These are phyloP conservation scores for Aspidapion aeneum DNA, from an alignment of 2,888 invertebrate species.

Conservation along the genomic window DNA sequence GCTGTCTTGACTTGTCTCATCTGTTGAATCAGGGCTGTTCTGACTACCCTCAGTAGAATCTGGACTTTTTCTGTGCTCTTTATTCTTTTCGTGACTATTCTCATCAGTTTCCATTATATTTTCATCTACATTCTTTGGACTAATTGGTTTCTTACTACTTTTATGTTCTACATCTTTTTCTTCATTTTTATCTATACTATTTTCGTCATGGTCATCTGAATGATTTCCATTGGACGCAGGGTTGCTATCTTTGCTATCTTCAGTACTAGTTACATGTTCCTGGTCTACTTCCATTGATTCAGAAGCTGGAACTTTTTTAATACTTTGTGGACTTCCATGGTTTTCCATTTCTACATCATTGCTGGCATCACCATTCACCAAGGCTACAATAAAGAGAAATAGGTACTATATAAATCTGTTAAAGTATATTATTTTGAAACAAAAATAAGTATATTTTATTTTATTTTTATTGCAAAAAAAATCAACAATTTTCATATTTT, in stretches of 20 bases:
- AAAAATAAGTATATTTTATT: background rate
- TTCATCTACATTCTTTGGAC: constrained; percentile 22
- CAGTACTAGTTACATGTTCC: constrained; percentile 24
- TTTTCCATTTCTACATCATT: constrained; percentile 35
- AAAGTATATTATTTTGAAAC: background rate
- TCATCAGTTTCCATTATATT: constrained; percentile 20
- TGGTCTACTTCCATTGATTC: constrained; percentile 39
- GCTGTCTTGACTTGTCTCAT: constrained; percentile 22
- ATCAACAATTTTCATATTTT: no score
- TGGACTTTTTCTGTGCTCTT: background rate
- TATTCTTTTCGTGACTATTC: constrained; percentile 28
- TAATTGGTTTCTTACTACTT: constrained; percentile 16
- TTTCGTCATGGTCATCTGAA: constrained; percentile 20
- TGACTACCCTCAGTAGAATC: background rate
- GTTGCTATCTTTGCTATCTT: constrained; percentile 7
- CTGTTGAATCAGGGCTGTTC: constrained; percentile 27
- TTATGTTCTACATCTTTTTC: constrained; percentile 17
- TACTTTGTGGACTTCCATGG: constrained; percentile 30
- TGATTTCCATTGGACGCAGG: constrained; percentile 17
- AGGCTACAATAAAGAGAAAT: constrained; percentile 30
- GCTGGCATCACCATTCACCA: constrained; percentile 43
- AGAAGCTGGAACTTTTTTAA: constrained; percentile 25
- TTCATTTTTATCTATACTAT: constrained; percentile 24
- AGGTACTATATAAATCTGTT: background rate
- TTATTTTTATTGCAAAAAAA: constrained; percentile 28